These are phyloP conservation scores for Saiga tatarica DNA, from an alignment of 2,113 vertebrate species.

Conservation along the genomic window DNA sequence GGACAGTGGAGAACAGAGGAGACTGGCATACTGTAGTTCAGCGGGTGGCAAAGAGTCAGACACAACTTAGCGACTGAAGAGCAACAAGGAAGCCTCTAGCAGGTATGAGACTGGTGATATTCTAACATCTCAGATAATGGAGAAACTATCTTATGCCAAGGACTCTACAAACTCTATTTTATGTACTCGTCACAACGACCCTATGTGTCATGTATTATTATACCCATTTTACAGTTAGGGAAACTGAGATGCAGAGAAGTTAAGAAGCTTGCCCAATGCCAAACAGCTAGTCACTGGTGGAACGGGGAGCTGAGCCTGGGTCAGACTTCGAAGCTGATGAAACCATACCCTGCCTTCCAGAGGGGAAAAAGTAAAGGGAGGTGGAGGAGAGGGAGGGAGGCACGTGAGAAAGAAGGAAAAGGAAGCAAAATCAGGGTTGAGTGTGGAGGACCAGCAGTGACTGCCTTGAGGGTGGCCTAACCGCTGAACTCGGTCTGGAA, in stretches of 20 bases:
- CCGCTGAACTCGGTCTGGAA: neutral
- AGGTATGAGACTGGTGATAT: neutral
- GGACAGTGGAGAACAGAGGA: neutral
- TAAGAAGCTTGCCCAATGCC: neutral
- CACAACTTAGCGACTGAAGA: fast-evolving
- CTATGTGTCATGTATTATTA: no score
- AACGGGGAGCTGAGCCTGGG: neutral
- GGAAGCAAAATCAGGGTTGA: neutral
- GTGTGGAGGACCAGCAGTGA: neutral
- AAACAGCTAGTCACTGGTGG: neutral
- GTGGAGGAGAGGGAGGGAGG: neutral
- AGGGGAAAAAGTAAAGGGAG: neutral
- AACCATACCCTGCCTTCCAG: neutral
- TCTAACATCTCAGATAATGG: neutral
- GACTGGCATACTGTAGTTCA: neutral
- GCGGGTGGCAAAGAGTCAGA: neutral
- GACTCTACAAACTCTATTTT: neutral
- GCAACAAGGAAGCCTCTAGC: neutral
- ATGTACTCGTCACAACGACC: neutral
- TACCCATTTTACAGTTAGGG: neutral
- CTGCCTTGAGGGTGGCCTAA: fast-evolving
- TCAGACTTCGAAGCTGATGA: neutral
- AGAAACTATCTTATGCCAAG: neutral
- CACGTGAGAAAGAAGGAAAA: neutral
- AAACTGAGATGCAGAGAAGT: neutral